Conservation (phyloP, 2,888 invertebrate species). For the Cantharis rufa region DNA sequence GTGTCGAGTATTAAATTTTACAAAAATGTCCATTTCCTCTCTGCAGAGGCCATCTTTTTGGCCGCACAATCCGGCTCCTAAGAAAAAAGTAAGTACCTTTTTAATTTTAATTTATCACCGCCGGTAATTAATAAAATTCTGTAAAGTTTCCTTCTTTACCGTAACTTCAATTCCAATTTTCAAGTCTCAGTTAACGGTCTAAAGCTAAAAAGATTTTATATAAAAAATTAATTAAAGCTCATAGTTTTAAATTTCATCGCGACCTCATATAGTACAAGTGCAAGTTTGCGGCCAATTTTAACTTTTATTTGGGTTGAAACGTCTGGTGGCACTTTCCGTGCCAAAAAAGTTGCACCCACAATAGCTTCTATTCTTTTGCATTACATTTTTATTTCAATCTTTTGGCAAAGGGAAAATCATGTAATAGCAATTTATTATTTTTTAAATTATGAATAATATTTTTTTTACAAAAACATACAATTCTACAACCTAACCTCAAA, state of each 20-base stretch:
- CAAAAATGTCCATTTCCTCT: constrained; percentile 50
- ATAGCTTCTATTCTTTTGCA: neutral
- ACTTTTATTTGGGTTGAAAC: constrained; percentile 35
- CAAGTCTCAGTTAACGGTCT: neutral
- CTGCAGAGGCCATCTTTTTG: constrained; percentile 69
- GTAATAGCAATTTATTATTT: neutral
- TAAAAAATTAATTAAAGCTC: neutral
- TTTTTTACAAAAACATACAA: neutral
- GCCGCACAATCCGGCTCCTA: constrained; percentile 56
- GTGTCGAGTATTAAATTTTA: constrained; percentile 38
- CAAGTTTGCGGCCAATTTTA: constrained; percentile 28
- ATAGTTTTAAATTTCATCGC: neutral
- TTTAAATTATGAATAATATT: neutral
- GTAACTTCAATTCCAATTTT: neutral
- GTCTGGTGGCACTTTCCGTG: neutral
- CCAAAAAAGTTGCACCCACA: constrained; percentile 18
- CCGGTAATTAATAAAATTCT: neutral
- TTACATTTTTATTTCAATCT: neutral
- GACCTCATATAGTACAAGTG: constrained; percentile 31
- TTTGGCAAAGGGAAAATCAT: neutral
- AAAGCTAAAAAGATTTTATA: neutral
- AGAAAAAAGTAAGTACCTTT: constrained; percentile 54
- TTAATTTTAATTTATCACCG: neutral
- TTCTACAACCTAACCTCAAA: neutral
- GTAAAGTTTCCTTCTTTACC: neutral